A percentile compares a stretch with the other conserved stretches of the same genome.
These are phyloP conservation scores for Halcyon malimbica DNA, from an alignment of 2,113 vertebrate genomes.

Conservation along the genomic window DNA sequence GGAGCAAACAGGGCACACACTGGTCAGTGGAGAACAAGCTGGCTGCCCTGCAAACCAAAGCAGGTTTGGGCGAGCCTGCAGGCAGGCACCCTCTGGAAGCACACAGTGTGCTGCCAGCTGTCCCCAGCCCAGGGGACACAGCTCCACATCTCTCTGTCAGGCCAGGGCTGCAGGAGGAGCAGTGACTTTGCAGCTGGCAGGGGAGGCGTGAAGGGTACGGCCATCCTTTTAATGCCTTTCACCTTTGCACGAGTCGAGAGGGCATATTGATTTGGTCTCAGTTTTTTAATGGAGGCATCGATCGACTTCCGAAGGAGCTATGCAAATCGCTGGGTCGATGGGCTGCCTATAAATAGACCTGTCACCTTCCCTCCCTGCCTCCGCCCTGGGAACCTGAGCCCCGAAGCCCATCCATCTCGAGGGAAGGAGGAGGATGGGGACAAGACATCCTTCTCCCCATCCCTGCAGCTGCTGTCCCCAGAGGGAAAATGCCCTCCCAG, in stretches of 20 bases:
- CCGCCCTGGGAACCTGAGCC: slow-evolving; percentile 35
- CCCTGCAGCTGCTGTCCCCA: slow-evolving; percentile 7
- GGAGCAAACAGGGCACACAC: accelerated
- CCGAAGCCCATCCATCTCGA: neutral
- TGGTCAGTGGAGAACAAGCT: neutral
- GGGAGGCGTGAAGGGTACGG: slow-evolving; percentile 52
- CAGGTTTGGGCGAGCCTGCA: neutral
- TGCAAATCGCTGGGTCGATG: slow-evolving; percentile 80
- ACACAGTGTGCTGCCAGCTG: neutral
- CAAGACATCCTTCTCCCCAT: neutral
- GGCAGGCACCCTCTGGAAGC: neutral
- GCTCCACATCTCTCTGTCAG: accelerated
- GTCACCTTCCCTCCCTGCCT: slow-evolving; percentile 61
- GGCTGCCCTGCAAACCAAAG: neutral
- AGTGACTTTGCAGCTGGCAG: slow-evolving; percentile 79
- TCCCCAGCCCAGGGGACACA: slow-evolving; percentile 12
- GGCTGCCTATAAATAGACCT: slow-evolving; percentile 69
- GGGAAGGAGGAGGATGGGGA: slow-evolving; percentile 14
- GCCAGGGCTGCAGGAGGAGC: slow-evolving; percentile 32
- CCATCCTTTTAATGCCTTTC: slow-evolving; percentile 68
- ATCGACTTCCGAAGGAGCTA: slow-evolving; percentile 79
- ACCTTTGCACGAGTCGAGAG: slow-evolving; percentile 73
- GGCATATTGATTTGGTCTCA: slow-evolving; percentile 83
- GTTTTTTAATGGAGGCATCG: slow-evolving; percentile 85
- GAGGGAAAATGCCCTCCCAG: neutral